A percentile compares a stretch with the other conserved stretches of the same genome.
These are phyloP conservation scores for Xestia ashworthii DNA, from an alignment of 2,888 invertebrate genomes.

Conservation along the genomic window DNA sequence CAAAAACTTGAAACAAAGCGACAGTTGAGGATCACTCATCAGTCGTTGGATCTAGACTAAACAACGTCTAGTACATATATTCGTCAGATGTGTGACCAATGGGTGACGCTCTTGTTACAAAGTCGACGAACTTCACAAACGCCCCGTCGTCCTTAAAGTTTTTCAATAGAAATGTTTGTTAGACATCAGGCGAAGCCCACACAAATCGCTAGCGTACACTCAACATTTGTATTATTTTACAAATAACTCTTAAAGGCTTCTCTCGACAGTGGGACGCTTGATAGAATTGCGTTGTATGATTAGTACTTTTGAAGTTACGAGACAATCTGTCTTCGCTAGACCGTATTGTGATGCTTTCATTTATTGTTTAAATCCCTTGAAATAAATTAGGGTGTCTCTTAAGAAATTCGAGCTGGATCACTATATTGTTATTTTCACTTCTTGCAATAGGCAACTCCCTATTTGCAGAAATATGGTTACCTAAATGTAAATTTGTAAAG, in stretches of 20 bases:
- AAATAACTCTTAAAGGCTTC: constrained; percentile 59
- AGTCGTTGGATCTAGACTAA: constrained; percentile 75
- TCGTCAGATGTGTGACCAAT: constrained; percentile 73
- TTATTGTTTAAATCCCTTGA: constrained; percentile 31
- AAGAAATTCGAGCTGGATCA: constrained; percentile 1
- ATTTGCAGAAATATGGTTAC: not conserved
- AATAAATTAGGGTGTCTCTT: constrained; percentile 12
- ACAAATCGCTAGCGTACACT: constrained; percentile 58
- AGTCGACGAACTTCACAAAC: constrained; percentile 81
- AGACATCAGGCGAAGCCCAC: constrained; percentile 63
- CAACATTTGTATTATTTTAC: constrained; percentile 67
- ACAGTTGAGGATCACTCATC: constrained; percentile 68
- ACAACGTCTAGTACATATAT: constrained; percentile 77
- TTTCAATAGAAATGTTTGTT: constrained; percentile 82
- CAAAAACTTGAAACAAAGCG: constrained; percentile 27
- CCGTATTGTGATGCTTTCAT: constrained; percentile 26
- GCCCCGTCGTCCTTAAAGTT: constrained; percentile 73
- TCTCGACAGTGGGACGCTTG: constrained; percentile 47
- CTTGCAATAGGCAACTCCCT: not conserved
- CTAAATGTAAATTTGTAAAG: not conserved
- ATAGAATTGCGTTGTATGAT: constrained; percentile 55
- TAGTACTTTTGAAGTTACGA: constrained; percentile 46
- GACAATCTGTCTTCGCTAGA: constrained; percentile 47
- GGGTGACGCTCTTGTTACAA: constrained; percentile 74
- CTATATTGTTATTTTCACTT: constrained; percentile 14